These are phyloP conservation scores for Tolypeutes matacus DNA, from an alignment of 2,797 vertebrate species.

Conservation along the genomic window DNA sequence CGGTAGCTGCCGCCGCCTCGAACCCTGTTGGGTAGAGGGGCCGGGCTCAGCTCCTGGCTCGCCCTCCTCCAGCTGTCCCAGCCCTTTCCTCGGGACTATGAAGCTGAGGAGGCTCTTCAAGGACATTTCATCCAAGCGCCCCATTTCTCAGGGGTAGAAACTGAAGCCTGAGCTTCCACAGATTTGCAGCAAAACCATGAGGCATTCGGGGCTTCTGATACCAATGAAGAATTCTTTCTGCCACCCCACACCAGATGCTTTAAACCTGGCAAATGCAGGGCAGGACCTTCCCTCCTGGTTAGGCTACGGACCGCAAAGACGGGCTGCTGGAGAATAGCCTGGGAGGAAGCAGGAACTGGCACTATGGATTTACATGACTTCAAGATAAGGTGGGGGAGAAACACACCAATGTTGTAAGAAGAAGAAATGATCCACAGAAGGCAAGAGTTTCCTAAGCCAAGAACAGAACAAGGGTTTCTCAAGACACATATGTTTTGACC, in stretches of 20 bases:
- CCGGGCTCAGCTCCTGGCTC: neutral
- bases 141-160: neutral
- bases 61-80: neutral
- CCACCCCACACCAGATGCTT: neutral
- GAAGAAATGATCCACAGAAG: conserved; percentile 25
- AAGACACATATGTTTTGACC: neutral
- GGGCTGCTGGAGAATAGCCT: neutral
- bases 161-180: neutral
- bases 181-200: neutral
- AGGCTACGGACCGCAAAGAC: neutral
- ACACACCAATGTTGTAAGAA: neutral
- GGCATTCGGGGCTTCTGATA: neutral
- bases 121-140: neutral
- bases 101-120: neutral
- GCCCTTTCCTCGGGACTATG: neutral
- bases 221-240: neutral
- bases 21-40: neutral
- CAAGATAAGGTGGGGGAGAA: neutral
- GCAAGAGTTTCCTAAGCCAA: neutral
- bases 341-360: neutral
- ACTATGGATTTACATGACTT: neutral
- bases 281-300: neutral
- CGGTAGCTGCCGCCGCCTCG: neutral
- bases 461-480: neutral
- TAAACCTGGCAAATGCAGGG: neutral